A percentile compares a stretch with the other conserved stretches of the same genome.
phyloP scores from a whole-genome alignment of 2,888 invertebrate species.

The Hymenopus coronatus region DNA sequence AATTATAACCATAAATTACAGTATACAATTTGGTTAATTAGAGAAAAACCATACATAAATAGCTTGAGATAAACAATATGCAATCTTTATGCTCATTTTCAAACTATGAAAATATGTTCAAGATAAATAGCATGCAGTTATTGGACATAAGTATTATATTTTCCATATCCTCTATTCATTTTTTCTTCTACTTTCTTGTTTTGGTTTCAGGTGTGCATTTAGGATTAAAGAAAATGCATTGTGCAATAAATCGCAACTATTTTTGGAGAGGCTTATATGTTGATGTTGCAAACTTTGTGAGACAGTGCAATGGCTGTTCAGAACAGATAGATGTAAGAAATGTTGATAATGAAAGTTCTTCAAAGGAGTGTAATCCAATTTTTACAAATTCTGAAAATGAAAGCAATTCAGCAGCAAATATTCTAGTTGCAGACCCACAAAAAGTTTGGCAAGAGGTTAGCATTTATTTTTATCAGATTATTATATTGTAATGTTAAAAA shows the following conservation, averaged over 20 bases:
- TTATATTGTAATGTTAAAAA: neutral
- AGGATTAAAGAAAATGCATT: slow-evolving; percentile 39
- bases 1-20: no score
- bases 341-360: neutral
- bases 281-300: slow-evolving; percentile 38
- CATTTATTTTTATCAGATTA: neutral
- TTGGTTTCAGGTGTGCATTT: slow-evolving; percentile 38
- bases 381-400: neutral
- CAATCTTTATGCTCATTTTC: no score
- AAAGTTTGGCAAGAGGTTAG: slow-evolving; percentile 26
- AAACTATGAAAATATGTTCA: no score
- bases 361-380: neutral
- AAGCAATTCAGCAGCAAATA: neutral
- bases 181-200: neutral
- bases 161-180: neutral
- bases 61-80: no score
- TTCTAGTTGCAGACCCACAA: neutral
- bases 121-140: no score
- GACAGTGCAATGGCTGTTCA: slow-evolving; percentile 36
- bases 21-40: no score
- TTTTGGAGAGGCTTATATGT: slow-evolving; percentile 40
- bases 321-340: slow-evolving; percentile 26
- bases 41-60: no score
- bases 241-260: slow-evolving; percentile 33
- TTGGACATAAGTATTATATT: no score